Base-by-base conservation (phyloP, 1,140 invertebrate genomes). In the Samia ricini region DNA sequence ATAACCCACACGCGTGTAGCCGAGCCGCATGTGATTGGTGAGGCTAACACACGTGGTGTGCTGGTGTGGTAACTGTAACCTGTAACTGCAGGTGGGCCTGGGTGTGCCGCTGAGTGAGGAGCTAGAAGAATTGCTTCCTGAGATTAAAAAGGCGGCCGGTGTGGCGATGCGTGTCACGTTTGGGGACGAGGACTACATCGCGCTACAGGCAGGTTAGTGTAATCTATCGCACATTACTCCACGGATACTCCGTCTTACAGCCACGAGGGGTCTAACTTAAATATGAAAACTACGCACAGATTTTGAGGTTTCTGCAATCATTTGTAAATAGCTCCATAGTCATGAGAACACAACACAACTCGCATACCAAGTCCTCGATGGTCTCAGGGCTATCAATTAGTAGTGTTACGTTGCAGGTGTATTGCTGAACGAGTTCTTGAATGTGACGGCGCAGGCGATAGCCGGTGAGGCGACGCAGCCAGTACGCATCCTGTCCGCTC, bases 371-470 rank as follows among this genome's bases (percentile, higher is more conserved):
- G n/a, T n/a, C n/a, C n/a, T n/a, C n/a, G n/a, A n/a, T n/a, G n/a
- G n/a, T n/a, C n/a, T n/a, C n/a, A n/a, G n/a, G n/a, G n/a, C n/a
- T n/a, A n/a, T n/a, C n/a, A n/a, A n/a, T n/a, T n/a, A n/a, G n/a
- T n/a, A n/a, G n/a, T n/a, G n/a, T n/a, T 24, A 6, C 10, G 15
- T 26, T 21, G 24, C 62, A 76, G 74, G 74, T 20, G 62, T 64
- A 1, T 63, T 71, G 15, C 52, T 76, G 8, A 63, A 71, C 6
- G 60, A 76, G 12, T 73, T 76, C 68, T 69, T 67, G 58, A 60
- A 21, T 0, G 50, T 56, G 15, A 60, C 62, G 2, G 51, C 50
- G 8, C 0, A 56, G 48, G 23, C 61, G 3, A 64, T 68, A 5
- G 49, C 26, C 3, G 71, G 68, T 4, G 24, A 55, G 2, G 52